Conservation (phyloP, 2,888 invertebrate species). For the Atethmia centrago region DNA sequence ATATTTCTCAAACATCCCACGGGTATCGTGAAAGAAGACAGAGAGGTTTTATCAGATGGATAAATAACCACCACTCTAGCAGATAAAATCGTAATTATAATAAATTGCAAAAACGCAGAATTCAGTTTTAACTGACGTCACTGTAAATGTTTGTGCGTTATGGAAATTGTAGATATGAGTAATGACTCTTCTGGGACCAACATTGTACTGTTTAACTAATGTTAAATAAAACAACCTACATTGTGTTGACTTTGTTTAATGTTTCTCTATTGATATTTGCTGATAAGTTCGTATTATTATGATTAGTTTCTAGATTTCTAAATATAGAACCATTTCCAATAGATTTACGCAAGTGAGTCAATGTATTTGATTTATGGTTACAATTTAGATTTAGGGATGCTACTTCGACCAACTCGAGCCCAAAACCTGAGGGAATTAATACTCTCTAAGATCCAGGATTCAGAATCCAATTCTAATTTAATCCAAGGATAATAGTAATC, state of each 20-base stretch:
- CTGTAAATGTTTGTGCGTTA: slow-evolving; percentile 13
- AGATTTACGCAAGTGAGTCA: slow-evolving; percentile 2
- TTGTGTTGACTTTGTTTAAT: slow-evolving; percentile 21
- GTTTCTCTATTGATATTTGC: slow-evolving; percentile 26
- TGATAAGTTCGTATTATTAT: background rate
- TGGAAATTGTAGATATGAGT: slow-evolving; percentile 38
- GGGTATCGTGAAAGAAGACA: slow-evolving; percentile 7
- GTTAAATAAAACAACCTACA: slow-evolving; percentile 34
- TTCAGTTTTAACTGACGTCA: slow-evolving; percentile 24
- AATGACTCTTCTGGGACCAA: slow-evolving; percentile 29
- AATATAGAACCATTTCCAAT: slow-evolving; percentile 12
- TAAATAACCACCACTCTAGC: background rate
- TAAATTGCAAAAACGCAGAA: slow-evolving; percentile 19
- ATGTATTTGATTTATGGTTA: slow-evolving; percentile 16
- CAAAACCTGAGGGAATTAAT: slow-evolving; percentile 30
- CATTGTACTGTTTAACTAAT: slow-evolving; percentile 11
- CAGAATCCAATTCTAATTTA: slow-evolving; percentile 41
- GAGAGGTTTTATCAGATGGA: slow-evolving; percentile 16
- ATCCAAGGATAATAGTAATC: slow-evolving; percentile 55
- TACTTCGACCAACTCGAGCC: background rate
- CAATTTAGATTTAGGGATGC: slow-evolving; percentile 17
- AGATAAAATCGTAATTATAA: slow-evolving; percentile 15
- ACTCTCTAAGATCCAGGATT: slow-evolving; percentile 31
- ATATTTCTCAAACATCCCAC: slow-evolving; percentile 23
- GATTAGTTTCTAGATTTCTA: background rate